Evolutionary conservation across 2,113 vertebrate species (phyloP), one percentile per base, ranked within the genome.

Genomic region (Siphamia tubifer): DNA sequence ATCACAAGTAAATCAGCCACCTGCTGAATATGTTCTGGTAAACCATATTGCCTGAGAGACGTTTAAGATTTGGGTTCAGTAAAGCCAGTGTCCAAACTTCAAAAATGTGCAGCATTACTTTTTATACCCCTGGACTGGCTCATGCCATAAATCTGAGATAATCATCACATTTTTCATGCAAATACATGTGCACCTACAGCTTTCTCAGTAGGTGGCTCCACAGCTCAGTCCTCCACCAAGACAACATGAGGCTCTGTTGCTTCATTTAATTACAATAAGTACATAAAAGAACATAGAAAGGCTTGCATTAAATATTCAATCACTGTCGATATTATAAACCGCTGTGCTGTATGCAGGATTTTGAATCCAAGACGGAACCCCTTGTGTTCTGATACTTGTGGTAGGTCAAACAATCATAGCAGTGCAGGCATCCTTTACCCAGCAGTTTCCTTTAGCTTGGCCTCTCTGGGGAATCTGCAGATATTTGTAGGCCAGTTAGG

Each of bases 31-130:
- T 27, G 20, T 54, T 76, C 51, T 68, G 34, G 55, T 79, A 77
- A 67, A 76, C 48, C 20, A 56, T 55, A 34, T 56, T 15, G 35
- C 85, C 85, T 82, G 83, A 87, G 85, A 85, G 28, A 81, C 45
- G 57, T 75, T 71, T 68, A 54, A 38, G 54, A 48, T 77, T 55
- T 66, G 24, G 52, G 21, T 66, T 77, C n/a, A 72, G 68, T 39
- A 57, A 82, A 67, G 30, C 65, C 42, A 66, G 30, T 51, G 53
- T 62, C 53, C 54, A 66, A 71, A 72, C 51, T 45, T 54, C 6
- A 42, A 67, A 68, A 77, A 45, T 44, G 55, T 77, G 81, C 79
- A 82, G 70, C 68, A 81, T 81, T 71, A 81, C 25, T 38, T 3
- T 6, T 12, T 36, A 16, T 15, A 56, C 11, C 68, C 52, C 51